Evolutionary conservation across 92 coral and sea anemone genomes (phyloP).

Genomic region (Heliopora coerulea): DNA sequence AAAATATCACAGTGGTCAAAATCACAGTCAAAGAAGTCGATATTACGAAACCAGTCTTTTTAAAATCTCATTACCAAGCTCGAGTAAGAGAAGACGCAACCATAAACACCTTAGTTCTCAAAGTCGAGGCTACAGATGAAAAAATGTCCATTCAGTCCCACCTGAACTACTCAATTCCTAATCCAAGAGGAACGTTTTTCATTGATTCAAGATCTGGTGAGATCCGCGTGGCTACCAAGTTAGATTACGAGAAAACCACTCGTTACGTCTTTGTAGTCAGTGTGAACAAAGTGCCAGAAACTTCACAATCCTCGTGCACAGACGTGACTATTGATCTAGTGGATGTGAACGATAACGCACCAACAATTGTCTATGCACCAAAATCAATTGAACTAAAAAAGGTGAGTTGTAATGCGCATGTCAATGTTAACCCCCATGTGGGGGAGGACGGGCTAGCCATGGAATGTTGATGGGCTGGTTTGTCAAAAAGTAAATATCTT

Average conservation of each 20-base stretch:
- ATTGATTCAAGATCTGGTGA: constrained; percentile 49
- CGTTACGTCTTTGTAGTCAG: constrained; percentile 17
- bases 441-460: too few species aligned
- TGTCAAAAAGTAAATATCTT: too few species aligned
- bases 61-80: not conserved
- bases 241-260: constrained; percentile 10
- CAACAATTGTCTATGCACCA: not conserved
- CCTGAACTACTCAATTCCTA: constrained; percentile 2
- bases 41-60: not conserved
- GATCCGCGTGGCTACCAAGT: not conserved
- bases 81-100: not conserved
- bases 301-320: not conserved
- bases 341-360: constrained; percentile 13
- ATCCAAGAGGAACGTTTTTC: constrained; percentile 32
- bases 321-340: constrained; percentile 1
- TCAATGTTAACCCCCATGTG: too few species aligned
- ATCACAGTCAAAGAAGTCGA: not conserved
- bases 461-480: too few species aligned
- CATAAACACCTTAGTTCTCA: constrained; percentile 12
- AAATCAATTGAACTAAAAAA: not conserved
- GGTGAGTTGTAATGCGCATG: too few species aligned
- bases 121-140: constrained; percentile 38
- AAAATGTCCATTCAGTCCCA: not conserved
- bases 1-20: not conserved
- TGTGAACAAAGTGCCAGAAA: not conserved